Evolutionary conservation across 2,113 vertebrate species (phyloP).

Genomic region (Typhlomys cinereus): DNA sequence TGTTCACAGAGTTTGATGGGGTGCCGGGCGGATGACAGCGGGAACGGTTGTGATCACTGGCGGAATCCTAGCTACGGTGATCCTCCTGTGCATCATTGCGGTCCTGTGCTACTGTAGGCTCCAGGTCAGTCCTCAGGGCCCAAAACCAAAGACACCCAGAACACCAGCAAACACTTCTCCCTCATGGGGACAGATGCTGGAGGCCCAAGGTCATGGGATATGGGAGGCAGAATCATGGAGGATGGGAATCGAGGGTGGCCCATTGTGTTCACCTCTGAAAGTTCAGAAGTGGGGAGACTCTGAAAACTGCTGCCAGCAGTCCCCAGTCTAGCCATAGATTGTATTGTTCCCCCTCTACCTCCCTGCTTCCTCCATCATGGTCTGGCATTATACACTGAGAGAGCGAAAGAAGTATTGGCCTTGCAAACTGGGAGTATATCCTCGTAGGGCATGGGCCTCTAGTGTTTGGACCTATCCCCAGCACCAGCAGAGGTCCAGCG

Average conservation of each 20-base stretch:
- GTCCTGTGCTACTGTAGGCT: constrained; percentile 99
- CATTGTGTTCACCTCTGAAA: neutral
- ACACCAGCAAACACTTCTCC: neutral
- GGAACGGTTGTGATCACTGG: constrained; percentile 99
- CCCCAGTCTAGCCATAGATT: neutral
- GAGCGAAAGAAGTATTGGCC: neutral
- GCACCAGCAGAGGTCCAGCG: rapidly evolving
- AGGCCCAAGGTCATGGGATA: neutral
- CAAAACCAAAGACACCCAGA: neutral
- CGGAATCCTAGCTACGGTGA: constrained; percentile 99
- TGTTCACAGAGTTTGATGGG: constrained; percentile 95
- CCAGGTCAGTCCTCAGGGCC: constrained; percentile 87
- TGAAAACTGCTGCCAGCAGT: neutral
- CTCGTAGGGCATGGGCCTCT: neutral
- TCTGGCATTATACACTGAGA: neutral
- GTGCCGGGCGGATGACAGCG: constrained; percentile 99
- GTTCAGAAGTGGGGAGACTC: neutral
- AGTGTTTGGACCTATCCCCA: neutral
- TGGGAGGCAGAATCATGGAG: neutral
- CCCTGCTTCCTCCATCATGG: no score
- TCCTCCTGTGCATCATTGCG: constrained; percentile 98
- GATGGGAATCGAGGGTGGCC: neutral
- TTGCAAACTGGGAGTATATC: neutral
- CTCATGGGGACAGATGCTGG: neutral
- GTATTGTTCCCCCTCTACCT: neutral